Evolutionary conservation across 2,797 vertebrate genomes (phyloP).

Genomic region (Dromococcyx pavoninus): DNA sequence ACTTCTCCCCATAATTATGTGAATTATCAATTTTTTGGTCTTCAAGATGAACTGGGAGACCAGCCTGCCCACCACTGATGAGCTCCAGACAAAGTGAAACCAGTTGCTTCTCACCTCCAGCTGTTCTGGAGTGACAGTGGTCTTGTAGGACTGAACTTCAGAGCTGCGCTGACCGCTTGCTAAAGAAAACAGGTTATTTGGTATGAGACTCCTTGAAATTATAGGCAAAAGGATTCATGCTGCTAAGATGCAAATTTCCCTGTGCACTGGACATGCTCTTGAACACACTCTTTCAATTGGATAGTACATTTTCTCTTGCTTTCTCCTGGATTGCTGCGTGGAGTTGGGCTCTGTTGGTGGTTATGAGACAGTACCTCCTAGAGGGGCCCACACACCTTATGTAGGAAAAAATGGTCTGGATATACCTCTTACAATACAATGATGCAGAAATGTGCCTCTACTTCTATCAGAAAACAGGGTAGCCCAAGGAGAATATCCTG

Average conservation of each 20-base stretch:
- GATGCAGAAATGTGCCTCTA: not conserved
- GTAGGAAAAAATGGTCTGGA: not conserved
- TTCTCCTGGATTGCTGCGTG: not conserved
- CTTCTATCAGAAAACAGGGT: not conserved
- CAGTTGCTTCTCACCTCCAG: not conserved
- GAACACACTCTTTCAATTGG: not conserved
- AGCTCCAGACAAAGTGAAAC: not conserved
- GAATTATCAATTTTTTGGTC: not conserved
- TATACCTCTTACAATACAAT: not conserved
- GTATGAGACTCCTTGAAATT: not conserved
- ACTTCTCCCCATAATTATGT: not conserved
- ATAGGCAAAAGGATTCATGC: not conserved
- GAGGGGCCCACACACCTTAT: not conserved
- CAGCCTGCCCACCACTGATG: not conserved
- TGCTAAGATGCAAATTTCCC: not conserved
- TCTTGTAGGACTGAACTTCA: not conserved
- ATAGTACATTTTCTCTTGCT: not conserved
- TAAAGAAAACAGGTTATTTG: not conserved
- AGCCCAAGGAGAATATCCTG: not conserved
- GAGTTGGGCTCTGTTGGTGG: not conserved
- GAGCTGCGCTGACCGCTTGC: not conserved
- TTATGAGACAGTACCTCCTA: not conserved
- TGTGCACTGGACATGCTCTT: not conserved
- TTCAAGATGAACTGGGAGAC: not conserved
- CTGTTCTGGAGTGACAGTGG: not conserved